A percentile compares a stretch with the other conserved stretches of the same genome.
These are phyloP conservation scores for Parotia lawesii DNA, from an alignment of 2,113 vertebrate species.

Conservation along the genomic window DNA sequence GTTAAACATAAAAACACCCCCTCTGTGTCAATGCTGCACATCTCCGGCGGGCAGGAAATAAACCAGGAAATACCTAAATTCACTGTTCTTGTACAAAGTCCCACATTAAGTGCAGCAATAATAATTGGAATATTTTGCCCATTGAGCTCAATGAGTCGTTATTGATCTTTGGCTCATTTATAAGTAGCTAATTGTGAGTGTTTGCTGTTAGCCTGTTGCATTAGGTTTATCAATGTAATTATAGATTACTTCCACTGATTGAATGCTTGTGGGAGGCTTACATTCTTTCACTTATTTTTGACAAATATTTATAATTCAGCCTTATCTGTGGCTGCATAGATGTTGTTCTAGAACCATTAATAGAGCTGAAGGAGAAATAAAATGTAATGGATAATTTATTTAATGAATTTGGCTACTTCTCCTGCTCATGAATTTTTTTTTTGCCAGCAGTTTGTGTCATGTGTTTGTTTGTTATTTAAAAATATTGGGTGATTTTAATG, in stretches of 20 bases:
- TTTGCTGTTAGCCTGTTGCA: neutral
- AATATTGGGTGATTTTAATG: neutral
- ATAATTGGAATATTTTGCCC: neutral
- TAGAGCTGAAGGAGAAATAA: neutral
- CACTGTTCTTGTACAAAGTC: neutral
- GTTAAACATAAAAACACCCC: neutral
- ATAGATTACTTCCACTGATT: neutral
- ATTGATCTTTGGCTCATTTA: conserved; percentile 14
- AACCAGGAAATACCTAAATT: neutral
- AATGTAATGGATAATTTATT: neutral
- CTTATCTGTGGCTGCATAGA: neutral
- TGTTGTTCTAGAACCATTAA: neutral
- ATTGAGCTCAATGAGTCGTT: neutral
- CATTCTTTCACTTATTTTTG: neutral
- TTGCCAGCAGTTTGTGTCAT: neutral
- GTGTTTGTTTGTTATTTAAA: neutral
- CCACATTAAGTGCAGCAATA: neutral
- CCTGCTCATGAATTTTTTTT: neutral
- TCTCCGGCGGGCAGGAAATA: neutral
- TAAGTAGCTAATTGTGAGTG: neutral
- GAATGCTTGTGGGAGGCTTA: neutral
- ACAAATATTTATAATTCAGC: neutral
- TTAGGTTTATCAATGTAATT: conserved; percentile 22
- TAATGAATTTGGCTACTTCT: neutral
- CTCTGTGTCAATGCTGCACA: neutral